These are phyloP conservation scores for Physella acuta DNA, from an alignment of 1,140 invertebrate genomes.

Conservation along the genomic window DNA sequence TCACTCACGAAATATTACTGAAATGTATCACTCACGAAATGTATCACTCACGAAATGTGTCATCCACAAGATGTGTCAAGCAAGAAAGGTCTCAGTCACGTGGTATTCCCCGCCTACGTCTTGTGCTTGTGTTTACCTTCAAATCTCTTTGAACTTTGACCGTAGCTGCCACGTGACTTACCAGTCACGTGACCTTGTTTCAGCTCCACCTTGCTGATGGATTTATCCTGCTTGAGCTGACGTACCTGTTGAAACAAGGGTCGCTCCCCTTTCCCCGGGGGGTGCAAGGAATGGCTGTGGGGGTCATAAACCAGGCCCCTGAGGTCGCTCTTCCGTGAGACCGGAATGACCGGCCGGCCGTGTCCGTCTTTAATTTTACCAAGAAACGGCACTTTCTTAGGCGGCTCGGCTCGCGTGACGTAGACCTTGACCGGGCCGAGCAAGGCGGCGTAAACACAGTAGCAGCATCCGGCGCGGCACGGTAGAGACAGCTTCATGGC, in stretches of 20 bases:
- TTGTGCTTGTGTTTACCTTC: neutral
- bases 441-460: conserved; percentile 23
- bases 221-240: neutral
- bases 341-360: conserved; percentile 22
- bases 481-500: conserved; percentile 27
- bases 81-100: neutral
- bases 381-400: conserved; percentile 13
- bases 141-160: neutral
- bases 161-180: neutral
- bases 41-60: too few relatives aligned
- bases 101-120: neutral
- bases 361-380: conserved; percentile 25
- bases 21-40: too few relatives aligned
- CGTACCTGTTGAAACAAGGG: neutral
- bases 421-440: conserved; percentile 27
- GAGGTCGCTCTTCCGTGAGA: conserved; percentile 26
- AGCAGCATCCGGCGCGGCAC: conserved; percentile 26
- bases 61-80: neutral
- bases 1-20: too few relatives aligned
- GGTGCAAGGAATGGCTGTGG: conserved; percentile 22
- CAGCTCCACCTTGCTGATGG: neutral
- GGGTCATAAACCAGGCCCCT: conserved; percentile 27
- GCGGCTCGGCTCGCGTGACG: conserved; percentile 6
- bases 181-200: neutral
- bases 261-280: conserved; percentile 16